Evolutionary conservation across 2,888 invertebrate genomes (phyloP).

Genomic region (Neelides folsomi): DNA sequence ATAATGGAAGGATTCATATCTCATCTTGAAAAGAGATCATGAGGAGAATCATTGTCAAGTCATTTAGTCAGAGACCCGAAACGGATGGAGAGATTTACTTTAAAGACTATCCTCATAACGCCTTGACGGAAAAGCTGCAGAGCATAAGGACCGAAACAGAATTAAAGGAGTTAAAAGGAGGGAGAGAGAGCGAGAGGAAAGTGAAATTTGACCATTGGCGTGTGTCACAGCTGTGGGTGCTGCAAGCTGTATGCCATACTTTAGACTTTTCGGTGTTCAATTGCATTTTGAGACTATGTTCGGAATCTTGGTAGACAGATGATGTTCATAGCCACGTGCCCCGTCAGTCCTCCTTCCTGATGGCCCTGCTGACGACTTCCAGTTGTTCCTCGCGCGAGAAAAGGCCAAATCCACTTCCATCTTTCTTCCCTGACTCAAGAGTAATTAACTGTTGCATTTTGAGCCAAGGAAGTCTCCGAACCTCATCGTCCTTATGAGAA

Average conservation of each 20-base stretch:
- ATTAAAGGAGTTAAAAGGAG: slow-evolving; percentile 3
- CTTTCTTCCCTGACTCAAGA: too few species aligned
- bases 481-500: neutral
- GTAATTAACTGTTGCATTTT: too few species aligned
- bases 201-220: slow-evolving; percentile 15
- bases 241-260: slow-evolving; percentile 3
- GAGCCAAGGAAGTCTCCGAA: neutral
- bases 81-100: too few species aligned
- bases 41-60: slow-evolving; percentile 1
- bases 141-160: neutral
- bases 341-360: slow-evolving; percentile 10
- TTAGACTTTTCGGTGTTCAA: slow-evolving; percentile 8
- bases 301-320: slow-evolving; percentile 11
- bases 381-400: slow-evolving; percentile 6
- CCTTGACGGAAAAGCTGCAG: too few species aligned
- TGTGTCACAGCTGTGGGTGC: slow-evolving; percentile 14
- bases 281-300: slow-evolving; percentile 8
- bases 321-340: slow-evolving; percentile 18
- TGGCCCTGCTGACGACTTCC: slow-evolving; percentile 9
- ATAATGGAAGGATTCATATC: neutral
- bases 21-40: slow-evolving; percentile 1
- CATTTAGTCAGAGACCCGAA: too few species aligned
- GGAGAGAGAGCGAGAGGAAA: slow-evolving; percentile 2
- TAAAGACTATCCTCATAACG: too few species aligned
- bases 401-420: too few species aligned